phyloP scores from a whole-genome alignment of 2,888 invertebrate species.

The Pecten maximus region DNA sequence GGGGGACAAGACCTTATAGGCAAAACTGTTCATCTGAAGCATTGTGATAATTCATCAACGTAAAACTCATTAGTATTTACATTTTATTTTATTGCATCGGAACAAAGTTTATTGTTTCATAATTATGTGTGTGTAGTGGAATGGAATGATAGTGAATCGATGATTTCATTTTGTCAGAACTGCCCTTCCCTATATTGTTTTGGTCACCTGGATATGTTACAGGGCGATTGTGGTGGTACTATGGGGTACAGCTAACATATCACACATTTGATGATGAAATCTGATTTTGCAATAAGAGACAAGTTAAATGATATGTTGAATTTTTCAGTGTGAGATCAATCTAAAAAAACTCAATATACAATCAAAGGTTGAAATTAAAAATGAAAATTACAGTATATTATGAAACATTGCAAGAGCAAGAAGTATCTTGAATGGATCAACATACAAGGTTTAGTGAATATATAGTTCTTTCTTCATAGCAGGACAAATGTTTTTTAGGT shows the following conservation, averaged over 20 bases:
- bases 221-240: neutral
- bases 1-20: slow-evolving; percentile 19
- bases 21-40: neutral
- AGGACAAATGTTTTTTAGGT: neutral
- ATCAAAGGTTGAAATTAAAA: neutral
- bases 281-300: neutral
- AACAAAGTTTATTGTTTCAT: slow-evolving; percentile 22
- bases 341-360: neutral
- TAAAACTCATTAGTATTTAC: slow-evolving; percentile 9
- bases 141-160: slow-evolving; percentile 5
- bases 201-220: neutral
- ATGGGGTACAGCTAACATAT: neutral
- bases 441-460: neutral
- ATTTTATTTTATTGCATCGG: slow-evolving; percentile 19
- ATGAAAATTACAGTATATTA: neutral
- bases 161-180: neutral
- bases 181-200: neutral
- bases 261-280: neutral
- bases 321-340: neutral
- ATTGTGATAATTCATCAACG: slow-evolving; percentile 17
- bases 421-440: neutral
- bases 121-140: neutral
- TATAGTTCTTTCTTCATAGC: neutral
- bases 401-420: neutral
- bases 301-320: neutral